phyloP scores from a whole-genome alignment of 2,113 vertebrate species.

The Lepidothrix coronata region DNA sequence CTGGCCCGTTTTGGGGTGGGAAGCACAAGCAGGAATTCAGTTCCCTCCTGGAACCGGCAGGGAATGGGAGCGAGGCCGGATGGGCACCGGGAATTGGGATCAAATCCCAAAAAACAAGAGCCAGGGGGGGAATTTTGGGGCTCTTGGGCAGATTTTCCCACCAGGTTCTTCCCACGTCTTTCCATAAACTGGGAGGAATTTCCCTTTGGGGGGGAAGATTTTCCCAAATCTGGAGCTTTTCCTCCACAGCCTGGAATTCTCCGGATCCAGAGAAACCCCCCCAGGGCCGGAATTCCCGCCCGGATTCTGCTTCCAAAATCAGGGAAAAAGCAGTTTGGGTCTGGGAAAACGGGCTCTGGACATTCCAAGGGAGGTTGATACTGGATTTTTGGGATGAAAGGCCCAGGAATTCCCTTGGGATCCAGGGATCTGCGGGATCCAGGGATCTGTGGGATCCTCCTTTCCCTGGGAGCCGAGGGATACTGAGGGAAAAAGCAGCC shows the following conservation, averaged over 20 bases:
- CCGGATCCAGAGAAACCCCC: neutral
- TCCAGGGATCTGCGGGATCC: fast-evolving
- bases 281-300: neutral
- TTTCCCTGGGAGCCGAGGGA: too few species aligned
- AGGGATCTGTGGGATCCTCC: fast-evolving
- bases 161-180: neutral
- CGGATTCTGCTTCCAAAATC: neutral
- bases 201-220: neutral
- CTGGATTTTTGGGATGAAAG: fast-evolving
- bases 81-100: fast-evolving
- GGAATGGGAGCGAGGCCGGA: neutral
- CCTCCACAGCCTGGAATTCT: fast-evolving
- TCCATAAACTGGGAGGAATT: neutral
- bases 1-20: fast-evolving
- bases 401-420: fast-evolving
- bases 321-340: neutral
- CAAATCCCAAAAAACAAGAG: neutral
- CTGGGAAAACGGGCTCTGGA: neutral
- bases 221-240: fast-evolving
- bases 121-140: neutral
- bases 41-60: neutral
- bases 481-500: neutral
- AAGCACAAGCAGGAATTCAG: fast-evolving
- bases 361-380: fast-evolving
- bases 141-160: fast-evolving